Percentiles rank a stretch among this genome's conserved stretches.
Evolutionary conservation across 2,888 invertebrate species (phyloP).

Genomic region (Muscina levida): DNA sequence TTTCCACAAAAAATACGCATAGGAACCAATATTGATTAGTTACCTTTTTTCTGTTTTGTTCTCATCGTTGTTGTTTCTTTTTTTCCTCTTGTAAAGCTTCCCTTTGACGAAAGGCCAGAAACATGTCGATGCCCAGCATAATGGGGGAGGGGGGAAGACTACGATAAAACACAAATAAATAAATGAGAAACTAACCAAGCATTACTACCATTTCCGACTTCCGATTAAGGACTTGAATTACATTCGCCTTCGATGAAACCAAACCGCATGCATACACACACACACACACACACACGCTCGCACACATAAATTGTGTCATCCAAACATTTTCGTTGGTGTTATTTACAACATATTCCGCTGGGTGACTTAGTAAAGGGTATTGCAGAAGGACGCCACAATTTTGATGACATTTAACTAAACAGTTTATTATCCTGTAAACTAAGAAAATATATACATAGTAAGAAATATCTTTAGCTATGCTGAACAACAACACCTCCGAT

Average conservation of each 20-base stretch:
- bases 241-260: constrained; percentile 63
- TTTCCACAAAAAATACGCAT: constrained; percentile 16
- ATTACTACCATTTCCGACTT: constrained; percentile 76
- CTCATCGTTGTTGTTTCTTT: not conserved
- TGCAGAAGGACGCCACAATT: too few relatives aligned
- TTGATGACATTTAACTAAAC: too few relatives aligned
- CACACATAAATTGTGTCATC: constrained; percentile 57
- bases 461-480: too few relatives aligned
- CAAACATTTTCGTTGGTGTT: constrained; percentile 2
- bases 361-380: too few relatives aligned
- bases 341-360: too few relatives aligned
- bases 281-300: constrained; percentile 41
- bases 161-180: constrained; percentile 12
- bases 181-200: constrained; percentile 70
- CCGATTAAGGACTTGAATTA: constrained; percentile 74
- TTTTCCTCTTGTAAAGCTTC: constrained; percentile 38
- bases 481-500: too few relatives aligned
- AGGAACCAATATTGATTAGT: constrained; percentile 28
- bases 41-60: constrained; percentile 2
- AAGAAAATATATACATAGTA: too few relatives aligned
- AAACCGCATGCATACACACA: constrained; percentile 57
- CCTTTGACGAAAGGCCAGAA: not conserved
- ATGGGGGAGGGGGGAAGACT: not conserved
- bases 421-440: too few relatives aligned
- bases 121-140: constrained; percentile 28